Conservation (phyloP, 2,888 invertebrate genomes). For the Sthenelais limicola region DNA sequence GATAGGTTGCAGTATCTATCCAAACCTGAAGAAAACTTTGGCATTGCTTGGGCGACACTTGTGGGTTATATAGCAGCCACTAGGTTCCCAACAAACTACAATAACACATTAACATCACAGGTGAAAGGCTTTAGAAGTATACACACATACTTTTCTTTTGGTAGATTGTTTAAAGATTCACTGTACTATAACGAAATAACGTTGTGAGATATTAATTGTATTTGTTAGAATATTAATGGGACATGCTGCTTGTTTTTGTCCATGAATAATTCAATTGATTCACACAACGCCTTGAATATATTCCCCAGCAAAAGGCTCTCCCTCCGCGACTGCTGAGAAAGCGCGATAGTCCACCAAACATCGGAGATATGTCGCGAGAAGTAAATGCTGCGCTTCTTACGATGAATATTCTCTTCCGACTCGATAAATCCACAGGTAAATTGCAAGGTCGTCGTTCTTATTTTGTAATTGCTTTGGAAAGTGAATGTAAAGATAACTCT, state of each 20-base stretch:
- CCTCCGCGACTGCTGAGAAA: constrained; percentile 12
- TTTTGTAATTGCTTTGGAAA: no score
- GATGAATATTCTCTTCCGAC: no score
- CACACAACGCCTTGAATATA: no score
- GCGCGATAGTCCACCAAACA: constrained; percentile 23
- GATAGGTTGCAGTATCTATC: constrained; percentile 19
- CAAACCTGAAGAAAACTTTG: constrained; percentile 37
- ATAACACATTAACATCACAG: no score
- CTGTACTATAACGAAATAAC: background rate
- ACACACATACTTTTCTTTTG: no score
- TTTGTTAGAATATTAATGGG: background rate
- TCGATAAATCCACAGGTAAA: no score
- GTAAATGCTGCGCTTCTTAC: no score
- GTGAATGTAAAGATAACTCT: no score
- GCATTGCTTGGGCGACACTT: constrained; percentile 40
- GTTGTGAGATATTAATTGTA: background rate
- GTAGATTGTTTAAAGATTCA: background rate
- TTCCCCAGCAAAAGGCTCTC: constrained; percentile 4
- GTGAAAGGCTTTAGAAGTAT: no score
- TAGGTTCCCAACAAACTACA: constrained; percentile 36
- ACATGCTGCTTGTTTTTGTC: no score
- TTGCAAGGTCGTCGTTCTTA: no score
- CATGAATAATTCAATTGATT: no score
- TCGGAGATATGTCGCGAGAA: constrained; percentile 19
- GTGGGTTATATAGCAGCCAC: constrained; percentile 44